These are phyloP conservation scores for Cynopterus sphinx DNA, from an alignment of 2,797 vertebrate genomes.

Conservation along the genomic window DNA sequence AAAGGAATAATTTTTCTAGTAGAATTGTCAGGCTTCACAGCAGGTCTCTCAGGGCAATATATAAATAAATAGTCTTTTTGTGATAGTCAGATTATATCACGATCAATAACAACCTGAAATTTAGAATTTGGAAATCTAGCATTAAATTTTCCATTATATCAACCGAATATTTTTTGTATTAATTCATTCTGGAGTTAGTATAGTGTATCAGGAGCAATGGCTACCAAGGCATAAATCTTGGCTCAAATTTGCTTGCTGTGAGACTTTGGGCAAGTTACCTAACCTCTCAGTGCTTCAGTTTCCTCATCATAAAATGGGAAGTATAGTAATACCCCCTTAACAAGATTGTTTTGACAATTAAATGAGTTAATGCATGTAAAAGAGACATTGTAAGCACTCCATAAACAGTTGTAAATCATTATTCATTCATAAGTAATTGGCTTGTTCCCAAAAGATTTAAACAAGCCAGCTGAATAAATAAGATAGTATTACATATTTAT, in stretches of 20 bases:
- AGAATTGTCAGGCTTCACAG: not conserved
- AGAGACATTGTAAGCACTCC: not conserved
- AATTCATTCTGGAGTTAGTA: not conserved
- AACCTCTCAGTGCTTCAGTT: not conserved
- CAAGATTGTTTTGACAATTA: not conserved
- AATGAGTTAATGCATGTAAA: conserved; percentile 21
- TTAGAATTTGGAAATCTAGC: not conserved
- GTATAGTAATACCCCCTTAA: not conserved
- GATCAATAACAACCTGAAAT: not conserved
- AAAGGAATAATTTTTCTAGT: not conserved
- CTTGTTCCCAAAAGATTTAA: conserved; percentile 57
- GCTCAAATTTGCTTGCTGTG: not conserved
- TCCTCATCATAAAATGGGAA: not conserved
- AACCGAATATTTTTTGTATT: not conserved
- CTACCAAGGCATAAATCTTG: not conserved
- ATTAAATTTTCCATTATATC: not conserved
- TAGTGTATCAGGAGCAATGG: not conserved
- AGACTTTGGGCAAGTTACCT: not conserved
- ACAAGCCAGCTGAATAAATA: conserved; percentile 53
- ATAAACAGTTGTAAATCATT: conserved; percentile 35
- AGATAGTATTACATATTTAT: conserved; percentile 17
- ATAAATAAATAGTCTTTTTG: not conserved
- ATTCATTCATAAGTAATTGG: conserved; percentile 43
- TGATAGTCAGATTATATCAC: not conserved
- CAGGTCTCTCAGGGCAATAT: not conserved